phyloP scores from a whole-genome alignment of 2,888 invertebrate genomes.

The Himalopsyche japonica region DNA sequence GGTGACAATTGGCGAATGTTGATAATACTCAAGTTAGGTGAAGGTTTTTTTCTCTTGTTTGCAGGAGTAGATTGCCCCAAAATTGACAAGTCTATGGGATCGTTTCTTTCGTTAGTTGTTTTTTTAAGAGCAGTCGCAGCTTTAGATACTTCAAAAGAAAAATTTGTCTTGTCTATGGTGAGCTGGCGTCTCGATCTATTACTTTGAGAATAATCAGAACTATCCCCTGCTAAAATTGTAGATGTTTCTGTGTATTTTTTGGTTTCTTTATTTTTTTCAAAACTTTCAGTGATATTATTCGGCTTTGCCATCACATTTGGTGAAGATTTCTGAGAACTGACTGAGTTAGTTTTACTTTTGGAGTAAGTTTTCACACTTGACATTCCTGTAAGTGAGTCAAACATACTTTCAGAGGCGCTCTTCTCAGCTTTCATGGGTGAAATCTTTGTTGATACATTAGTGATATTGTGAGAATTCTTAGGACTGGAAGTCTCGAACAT shows the following conservation, averaged over 20 bases:
- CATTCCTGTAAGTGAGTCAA: constrained; percentile 24
- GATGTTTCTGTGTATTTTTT: not conserved
- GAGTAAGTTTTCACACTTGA: constrained; percentile 25
- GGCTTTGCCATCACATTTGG: not conserved
- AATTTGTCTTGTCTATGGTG: constrained; percentile 33
- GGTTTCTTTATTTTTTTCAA: not conserved
- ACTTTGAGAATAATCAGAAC: not conserved
- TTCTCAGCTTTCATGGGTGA: not conserved
- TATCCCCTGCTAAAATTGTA: constrained; percentile 1
- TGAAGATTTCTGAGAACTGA: not conserved
- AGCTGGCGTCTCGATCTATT: constrained; percentile 30
- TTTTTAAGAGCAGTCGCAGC: not conserved
- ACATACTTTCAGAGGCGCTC: constrained; percentile 3
- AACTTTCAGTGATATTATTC: not conserved
- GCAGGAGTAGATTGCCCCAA: constrained; percentile 38
- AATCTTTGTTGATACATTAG: not conserved
- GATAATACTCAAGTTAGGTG: constrained; percentile 12
- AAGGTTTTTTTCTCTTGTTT: not conserved
- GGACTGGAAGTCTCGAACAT: not conserved
- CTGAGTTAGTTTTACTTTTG: not conserved
- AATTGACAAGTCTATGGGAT: constrained; percentile 21
- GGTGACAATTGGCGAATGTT: constrained; percentile 35
- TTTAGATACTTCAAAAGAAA: constrained; percentile 34
- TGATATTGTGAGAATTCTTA: constrained; percentile 38
- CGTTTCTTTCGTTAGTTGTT: not conserved